Percentiles rank a stretch among this genome's conserved stretches.
Conservation (phyloP, 2,113 vertebrate species). For the Phocoena sinus region DNA sequence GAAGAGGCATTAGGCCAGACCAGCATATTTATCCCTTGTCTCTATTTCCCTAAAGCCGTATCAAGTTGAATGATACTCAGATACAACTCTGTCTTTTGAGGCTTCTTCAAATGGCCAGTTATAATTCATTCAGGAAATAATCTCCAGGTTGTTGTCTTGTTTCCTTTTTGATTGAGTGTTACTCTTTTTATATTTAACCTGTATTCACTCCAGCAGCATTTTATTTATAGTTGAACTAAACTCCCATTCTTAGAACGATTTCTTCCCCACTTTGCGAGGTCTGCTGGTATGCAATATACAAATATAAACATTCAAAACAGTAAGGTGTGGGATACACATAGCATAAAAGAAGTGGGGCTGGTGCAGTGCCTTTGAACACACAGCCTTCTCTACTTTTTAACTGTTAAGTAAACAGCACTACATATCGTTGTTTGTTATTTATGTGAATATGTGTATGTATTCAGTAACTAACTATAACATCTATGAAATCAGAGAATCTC, state of each 20-base stretch:
- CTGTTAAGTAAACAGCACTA: background rate
- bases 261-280: background rate
- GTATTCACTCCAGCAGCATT: background rate
- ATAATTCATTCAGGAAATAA: conserved; percentile 53
- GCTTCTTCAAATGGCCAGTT: conserved; percentile 13
- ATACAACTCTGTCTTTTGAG: background rate
- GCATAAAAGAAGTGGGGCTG: background rate
- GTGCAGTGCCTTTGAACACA: background rate
- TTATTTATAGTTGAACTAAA: conserved; percentile 29
- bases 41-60: background rate
- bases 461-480: background rate
- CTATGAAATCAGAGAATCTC: background rate
- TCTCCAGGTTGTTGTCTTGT: background rate
- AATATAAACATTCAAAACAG: background rate
- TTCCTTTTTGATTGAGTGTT: conserved; percentile 37
- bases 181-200: conserved; percentile 46
- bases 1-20: background rate
- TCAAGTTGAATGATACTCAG: background rate
- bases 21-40: conserved; percentile 24
- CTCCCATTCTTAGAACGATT: background rate
- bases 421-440: no score
- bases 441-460: fast-evolving
- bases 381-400: background rate
- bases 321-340: background rate
- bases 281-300: background rate